These are phyloP conservation scores for Agelastica alni DNA, from an alignment of 2,888 invertebrate species.

Conservation along the genomic window DNA sequence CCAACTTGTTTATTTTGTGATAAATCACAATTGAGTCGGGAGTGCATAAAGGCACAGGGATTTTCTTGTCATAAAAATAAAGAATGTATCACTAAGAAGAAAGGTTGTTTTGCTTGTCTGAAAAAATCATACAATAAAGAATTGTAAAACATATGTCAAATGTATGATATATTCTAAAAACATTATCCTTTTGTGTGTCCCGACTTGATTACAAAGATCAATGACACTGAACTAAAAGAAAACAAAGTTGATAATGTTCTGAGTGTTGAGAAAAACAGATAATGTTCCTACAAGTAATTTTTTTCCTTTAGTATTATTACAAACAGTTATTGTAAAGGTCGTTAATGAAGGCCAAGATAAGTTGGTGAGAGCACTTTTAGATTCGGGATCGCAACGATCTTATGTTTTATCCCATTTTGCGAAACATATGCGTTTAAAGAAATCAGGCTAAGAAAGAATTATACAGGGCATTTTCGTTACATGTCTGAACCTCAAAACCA, in stretches of 20 bases:
- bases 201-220: background rate
- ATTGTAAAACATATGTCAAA: background rate
- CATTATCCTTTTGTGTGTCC: too few relatives aligned
- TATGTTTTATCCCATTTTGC: constrained; percentile 5
- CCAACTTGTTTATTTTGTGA: constrained; percentile 8
- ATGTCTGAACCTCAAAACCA: background rate
- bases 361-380: constrained; percentile 1
- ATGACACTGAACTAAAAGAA: background rate
- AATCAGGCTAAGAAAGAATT: background rate
- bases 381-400: constrained; percentile 6
- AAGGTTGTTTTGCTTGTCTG: constrained; percentile 1
- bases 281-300: background rate
- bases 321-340: constrained; percentile 1
- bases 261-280: background rate
- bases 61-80: background rate
- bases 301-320: background rate
- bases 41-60: background rate
- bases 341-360: background rate
- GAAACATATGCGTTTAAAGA: background rate
- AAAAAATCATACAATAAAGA: background rate
- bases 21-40: background rate
- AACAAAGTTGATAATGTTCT: constrained; percentile 1
- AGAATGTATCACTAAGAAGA: background rate
- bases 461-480: background rate
- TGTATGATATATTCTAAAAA: constrained; percentile 3